Conservation (phyloP, 2,888 invertebrate genomes). For the Apoda limacodes region DNA sequence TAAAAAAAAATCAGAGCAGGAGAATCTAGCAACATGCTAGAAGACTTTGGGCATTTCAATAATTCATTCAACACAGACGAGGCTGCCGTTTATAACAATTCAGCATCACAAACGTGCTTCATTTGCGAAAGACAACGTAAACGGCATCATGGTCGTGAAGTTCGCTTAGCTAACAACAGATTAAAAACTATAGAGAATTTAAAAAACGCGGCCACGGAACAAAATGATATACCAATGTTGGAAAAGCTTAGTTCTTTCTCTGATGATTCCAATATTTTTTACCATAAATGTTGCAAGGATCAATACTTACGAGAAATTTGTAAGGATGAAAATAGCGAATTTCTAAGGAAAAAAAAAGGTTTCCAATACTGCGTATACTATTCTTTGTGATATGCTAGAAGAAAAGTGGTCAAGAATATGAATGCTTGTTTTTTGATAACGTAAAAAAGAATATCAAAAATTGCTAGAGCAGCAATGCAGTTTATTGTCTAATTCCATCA, state of each 20-base stretch:
- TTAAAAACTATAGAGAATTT: slow-evolving; percentile 17
- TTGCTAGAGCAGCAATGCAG: slow-evolving; percentile 18
- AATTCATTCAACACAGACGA: slow-evolving; percentile 14
- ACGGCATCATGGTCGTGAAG: slow-evolving; percentile 18
- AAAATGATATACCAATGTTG: slow-evolving; percentile 16
- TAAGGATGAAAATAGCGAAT: slow-evolving; percentile 6
- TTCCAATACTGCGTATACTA: slow-evolving; percentile 19
- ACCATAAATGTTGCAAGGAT: slow-evolving; percentile 19
- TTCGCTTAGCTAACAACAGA: slow-evolving; percentile 17
- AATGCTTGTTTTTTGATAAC: slow-evolving; percentile 23
- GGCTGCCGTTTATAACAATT: slow-evolving; percentile 11
- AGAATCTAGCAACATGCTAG: slow-evolving; percentile 13
- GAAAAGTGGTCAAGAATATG: slow-evolving; percentile 21
- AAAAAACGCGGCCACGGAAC: slow-evolving; percentile 18
- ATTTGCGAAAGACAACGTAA: slow-evolving; percentile 19
- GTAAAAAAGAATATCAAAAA: slow-evolving; percentile 22
- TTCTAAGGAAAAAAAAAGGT: slow-evolving; percentile 19
- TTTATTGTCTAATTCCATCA: slow-evolving; percentile 20
- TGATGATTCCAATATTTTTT: slow-evolving; percentile 17
- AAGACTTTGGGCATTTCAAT: slow-evolving; percentile 13
- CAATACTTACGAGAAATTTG: slow-evolving; percentile 18
- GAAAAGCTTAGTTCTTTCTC: slow-evolving; percentile 18
- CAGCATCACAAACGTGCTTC: slow-evolving; percentile 11
- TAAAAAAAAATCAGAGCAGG: slow-evolving; percentile 13
- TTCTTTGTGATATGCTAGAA: slow-evolving; percentile 20